These are phyloP conservation scores for Platycheirus albimanus DNA, from an alignment of 2,888 invertebrate species.

Conservation along the genomic window DNA sequence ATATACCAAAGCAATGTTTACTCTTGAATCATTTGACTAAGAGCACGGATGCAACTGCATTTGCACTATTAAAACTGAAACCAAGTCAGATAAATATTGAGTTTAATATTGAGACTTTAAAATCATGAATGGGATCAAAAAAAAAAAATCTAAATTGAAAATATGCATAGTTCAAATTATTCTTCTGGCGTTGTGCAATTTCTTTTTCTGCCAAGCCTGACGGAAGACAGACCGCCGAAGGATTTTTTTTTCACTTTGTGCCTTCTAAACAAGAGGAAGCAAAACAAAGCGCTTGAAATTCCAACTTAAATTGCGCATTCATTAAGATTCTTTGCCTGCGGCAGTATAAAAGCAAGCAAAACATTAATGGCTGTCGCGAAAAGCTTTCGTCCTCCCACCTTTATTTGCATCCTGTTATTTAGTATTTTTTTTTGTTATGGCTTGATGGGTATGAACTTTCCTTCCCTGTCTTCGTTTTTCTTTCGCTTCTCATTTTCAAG, in stretches of 20 bases:
- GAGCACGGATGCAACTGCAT: too few species aligned
- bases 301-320: constrained; percentile 39
- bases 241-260: not conserved
- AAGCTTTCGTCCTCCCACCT: not conserved
- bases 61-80: too few species aligned
- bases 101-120: too few species aligned
- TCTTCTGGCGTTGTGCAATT: not conserved
- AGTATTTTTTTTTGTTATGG: not conserved
- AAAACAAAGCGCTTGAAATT: constrained; percentile 34
- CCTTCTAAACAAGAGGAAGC: not conserved
- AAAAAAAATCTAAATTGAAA: not conserved
- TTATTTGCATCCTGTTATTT: not conserved
- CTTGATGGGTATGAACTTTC: not conserved
- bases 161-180: not conserved
- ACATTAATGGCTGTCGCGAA: not conserved
- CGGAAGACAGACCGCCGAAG: not conserved
- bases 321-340: constrained; percentile 30
- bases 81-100: too few species aligned
- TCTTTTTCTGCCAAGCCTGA: too few species aligned
- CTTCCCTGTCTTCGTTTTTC: too few species aligned
- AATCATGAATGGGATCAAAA: too few species aligned
- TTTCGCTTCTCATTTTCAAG: not conserved
- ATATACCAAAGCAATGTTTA: too few species aligned
- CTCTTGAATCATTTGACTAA: too few species aligned
- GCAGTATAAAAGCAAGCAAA: constrained; percentile 1